These are phyloP conservation scores for Chloebia gouldiae DNA, from an alignment of 2,113 vertebrate species.

Conservation along the genomic window DNA sequence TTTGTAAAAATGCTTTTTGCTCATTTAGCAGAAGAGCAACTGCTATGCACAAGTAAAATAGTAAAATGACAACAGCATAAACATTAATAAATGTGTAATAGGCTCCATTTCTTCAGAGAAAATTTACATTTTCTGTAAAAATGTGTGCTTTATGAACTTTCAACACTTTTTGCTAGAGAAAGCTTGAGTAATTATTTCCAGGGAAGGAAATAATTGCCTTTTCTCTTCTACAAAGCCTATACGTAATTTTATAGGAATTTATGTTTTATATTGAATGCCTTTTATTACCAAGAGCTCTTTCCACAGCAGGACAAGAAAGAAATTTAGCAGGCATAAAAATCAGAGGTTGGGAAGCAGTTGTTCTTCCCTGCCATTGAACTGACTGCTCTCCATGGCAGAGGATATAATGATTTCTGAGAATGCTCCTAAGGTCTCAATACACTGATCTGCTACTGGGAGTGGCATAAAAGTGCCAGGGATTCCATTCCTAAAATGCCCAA, in stretches of 20 bases:
- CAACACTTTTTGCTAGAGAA: slow-evolving; percentile 1
- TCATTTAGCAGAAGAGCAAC: neutral
- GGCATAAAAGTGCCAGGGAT: neutral
- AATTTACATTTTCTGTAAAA: neutral
- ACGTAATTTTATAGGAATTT: neutral
- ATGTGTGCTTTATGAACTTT: neutral
- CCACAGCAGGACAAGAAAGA: neutral
- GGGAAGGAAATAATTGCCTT: neutral
- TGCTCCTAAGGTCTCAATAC: neutral
- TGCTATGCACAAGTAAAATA: neutral
- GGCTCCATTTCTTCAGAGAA: neutral
- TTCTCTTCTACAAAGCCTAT: neutral
- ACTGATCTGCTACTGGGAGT: neutral
- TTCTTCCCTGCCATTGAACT: neutral
- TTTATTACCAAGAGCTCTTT: neutral
- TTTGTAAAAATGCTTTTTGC: neutral
- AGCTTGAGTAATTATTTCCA: slow-evolving; percentile 23
- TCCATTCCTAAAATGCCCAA: neutral
- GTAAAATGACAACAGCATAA: neutral
- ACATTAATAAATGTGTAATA: neutral
- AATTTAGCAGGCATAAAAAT: neutral
- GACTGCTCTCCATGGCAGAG: neutral
- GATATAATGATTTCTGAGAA: neutral
- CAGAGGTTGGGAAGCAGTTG: neutral
- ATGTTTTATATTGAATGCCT: neutral